phyloP scores from a whole-genome alignment of 1,140 invertebrate genomes.

The Micrasema minimum region DNA sequence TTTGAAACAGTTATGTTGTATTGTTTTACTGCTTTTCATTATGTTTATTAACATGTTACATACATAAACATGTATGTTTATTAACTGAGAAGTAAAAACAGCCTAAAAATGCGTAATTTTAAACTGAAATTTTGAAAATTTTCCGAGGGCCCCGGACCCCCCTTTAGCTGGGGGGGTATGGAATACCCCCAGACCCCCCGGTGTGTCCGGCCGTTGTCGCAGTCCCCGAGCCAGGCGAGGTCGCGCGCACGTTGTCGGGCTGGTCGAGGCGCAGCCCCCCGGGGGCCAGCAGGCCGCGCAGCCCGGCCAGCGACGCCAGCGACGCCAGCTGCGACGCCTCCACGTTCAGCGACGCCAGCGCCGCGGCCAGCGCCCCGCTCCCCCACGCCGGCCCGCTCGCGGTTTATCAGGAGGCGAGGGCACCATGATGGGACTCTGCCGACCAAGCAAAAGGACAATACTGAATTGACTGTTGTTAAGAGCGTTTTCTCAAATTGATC shows the following conservation, averaged over 20 bases:
- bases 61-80: no score
- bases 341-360: constrained; percentile 10
- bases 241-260: constrained; percentile 76
- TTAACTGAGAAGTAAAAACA: no score
- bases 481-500: no score
- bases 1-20: no score
- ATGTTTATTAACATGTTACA: no score
- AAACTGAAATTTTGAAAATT: no score
- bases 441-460: no score
- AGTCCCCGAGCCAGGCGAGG: constrained; percentile 88
- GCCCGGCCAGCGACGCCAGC: constrained; percentile 1
- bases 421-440: constrained; percentile 77
- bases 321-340: constrained; percentile 23
- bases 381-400: constrained; percentile 77
- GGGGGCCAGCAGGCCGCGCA: constrained; percentile 63
- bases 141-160: no score
- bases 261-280: constrained; percentile 73
- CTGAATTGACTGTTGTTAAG: no score
- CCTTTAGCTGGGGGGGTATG: no score
- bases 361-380: constrained; percentile 3
- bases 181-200: constrained; percentile 85
- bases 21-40: no score
- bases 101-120: no score
- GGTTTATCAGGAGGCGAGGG: constrained; percentile 87
- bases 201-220: constrained; percentile 88